phyloP scores from a whole-genome alignment of 2,888 invertebrate species.

The Copidosoma aretas region DNA sequence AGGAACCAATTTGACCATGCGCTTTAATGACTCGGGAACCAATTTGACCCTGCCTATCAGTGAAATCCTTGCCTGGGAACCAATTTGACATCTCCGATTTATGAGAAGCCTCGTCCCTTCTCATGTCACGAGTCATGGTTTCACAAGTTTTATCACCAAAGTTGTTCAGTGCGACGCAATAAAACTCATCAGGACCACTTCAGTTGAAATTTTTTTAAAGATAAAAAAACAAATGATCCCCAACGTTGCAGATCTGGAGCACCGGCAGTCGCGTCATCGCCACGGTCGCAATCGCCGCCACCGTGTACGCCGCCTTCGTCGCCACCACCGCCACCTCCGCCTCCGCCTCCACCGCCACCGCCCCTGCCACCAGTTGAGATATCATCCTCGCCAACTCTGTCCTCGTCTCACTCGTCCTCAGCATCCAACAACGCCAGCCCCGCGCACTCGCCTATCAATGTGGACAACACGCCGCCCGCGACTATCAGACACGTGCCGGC shows the following conservation, averaged over 20 bases:
- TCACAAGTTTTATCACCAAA: too few relatives aligned
- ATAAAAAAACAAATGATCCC: too few relatives aligned
- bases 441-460: slow-evolving; percentile 46
- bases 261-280: slow-evolving; percentile 34
- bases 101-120: too few relatives aligned
- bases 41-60: too few relatives aligned
- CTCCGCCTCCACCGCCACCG: slow-evolving; percentile 47
- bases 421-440: slow-evolving; percentile 46
- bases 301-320: slow-evolving; percentile 51
- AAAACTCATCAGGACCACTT: slow-evolving; percentile 6
- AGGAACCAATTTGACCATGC: too few relatives aligned
- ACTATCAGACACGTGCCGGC: slow-evolving; percentile 33
- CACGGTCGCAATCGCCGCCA: slow-evolving; percentile 41
- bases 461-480: slow-evolving; percentile 28
- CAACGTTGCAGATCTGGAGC: too few relatives aligned
- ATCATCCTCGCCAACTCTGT: slow-evolving; percentile 46
- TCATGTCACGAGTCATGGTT: too few relatives aligned
- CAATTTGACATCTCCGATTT: too few relatives aligned
- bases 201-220: too few relatives aligned
- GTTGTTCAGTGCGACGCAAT: too few relatives aligned
- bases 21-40: too few relatives aligned
- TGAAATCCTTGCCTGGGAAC: too few relatives aligned
- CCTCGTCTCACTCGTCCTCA: slow-evolving; percentile 39
- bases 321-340: slow-evolving; percentile 50
- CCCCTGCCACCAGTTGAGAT: slow-evolving; percentile 45